Conservation (phyloP, 2,797 vertebrate species). For the Betta splendens region DNA sequence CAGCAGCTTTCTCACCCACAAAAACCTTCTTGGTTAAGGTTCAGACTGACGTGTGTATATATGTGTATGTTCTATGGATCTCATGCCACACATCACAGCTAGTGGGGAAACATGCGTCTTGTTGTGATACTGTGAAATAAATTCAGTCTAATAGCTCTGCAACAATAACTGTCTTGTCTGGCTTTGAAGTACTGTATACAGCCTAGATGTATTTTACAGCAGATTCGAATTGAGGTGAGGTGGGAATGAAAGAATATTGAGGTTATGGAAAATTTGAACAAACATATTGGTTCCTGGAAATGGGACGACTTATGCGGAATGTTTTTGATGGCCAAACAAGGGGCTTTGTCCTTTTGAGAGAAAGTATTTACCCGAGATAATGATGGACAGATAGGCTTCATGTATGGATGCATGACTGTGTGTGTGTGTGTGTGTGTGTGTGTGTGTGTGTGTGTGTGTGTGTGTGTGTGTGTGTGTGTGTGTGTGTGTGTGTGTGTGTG, state of each 20-base stretch:
- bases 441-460: not conserved
- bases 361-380: slow-evolving; percentile 29
- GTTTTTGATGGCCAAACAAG: slow-evolving; percentile 30
- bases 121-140: slow-evolving; percentile 19
- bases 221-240: slow-evolving; percentile 8
- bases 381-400: slow-evolving; percentile 19
- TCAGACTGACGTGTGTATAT: slow-evolving; percentile 53
- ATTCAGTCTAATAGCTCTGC: not conserved
- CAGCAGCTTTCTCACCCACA: too few relatives aligned
- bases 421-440: slow-evolving; percentile 4
- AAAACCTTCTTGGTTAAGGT: too few relatives aligned
- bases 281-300: slow-evolving; percentile 9
- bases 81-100: not conserved
- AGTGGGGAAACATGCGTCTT: not conserved
- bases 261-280: slow-evolving; percentile 25
- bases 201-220: not conserved
- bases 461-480: slow-evolving; percentile 1
- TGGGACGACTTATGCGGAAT: slow-evolving; percentile 26
- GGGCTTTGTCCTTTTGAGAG: slow-evolving; percentile 15
- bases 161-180: slow-evolving; percentile 1
- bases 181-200: not conserved
- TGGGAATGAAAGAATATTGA: slow-evolving; percentile 25
- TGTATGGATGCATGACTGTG: not conserved
- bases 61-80: slow-evolving; percentile 41
- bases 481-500: not conserved